phyloP scores from a whole-genome alignment of 2,888 invertebrate genomes.

The Luffia ferchaultella region DNA sequence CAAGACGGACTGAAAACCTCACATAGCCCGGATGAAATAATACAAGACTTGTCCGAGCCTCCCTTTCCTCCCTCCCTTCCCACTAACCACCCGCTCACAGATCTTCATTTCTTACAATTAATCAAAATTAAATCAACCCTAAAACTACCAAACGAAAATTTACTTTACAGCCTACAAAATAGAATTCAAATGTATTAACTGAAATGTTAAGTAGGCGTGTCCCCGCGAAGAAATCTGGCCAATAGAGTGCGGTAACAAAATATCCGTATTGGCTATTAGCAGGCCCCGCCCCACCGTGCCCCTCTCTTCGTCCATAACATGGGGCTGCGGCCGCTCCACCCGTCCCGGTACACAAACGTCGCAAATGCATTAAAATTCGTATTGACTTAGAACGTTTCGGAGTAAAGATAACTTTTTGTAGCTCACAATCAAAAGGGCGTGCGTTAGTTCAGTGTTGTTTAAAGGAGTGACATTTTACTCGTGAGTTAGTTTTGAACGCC shows the following conservation, averaged over 20 bases:
- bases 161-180: conserved; percentile 13
- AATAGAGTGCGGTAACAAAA: conserved; percentile 69
- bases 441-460: conserved; percentile 17
- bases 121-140: conserved; percentile 58
- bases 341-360: conserved; percentile 19
- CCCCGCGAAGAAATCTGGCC: conserved; percentile 65
- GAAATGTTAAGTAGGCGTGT: conserved; percentile 41
- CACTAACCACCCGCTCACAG: conserved; percentile 20
- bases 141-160: background rate
- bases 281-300: conserved; percentile 38
- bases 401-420: conserved; percentile 7
- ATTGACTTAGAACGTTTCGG: conserved; percentile 22
- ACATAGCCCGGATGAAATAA: background rate
- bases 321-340: conserved; percentile 17
- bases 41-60: background rate
- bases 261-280: conserved; percentile 69
- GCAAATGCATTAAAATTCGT: conserved; percentile 16
- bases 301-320: conserved; percentile 27
- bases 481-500: conserved; percentile 21
- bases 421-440: conserved; percentile 26
- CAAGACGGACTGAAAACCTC: background rate
- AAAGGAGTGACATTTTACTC: conserved; percentile 32
- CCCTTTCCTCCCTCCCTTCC: conserved; percentile 11
- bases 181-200: conserved; percentile 27
- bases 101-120: conserved; percentile 62